These are phyloP conservation scores for Noctua fimbriata DNA, from an alignment of 2,888 invertebrate genomes.

Conservation along the genomic window DNA sequence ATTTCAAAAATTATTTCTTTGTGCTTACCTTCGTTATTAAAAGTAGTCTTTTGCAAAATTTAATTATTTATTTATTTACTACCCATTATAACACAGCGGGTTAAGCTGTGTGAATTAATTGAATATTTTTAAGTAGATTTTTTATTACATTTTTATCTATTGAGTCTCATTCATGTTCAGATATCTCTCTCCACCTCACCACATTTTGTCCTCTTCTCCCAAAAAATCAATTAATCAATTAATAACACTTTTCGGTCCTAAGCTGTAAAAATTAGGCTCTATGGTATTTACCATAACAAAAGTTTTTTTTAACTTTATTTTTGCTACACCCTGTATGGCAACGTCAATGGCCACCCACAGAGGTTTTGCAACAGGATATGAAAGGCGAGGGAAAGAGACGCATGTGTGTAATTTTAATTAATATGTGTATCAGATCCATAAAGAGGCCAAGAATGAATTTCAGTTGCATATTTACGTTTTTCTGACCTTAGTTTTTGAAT, in stretches of 20 bases:
- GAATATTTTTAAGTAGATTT: background rate
- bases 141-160: background rate
- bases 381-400: conserved; percentile 7
- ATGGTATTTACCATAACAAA: background rate
- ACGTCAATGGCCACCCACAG: background rate
- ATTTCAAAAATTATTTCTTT: background rate
- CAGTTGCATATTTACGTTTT: conserved; percentile 30
- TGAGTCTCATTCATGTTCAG: background rate
- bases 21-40: background rate
- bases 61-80: too few relatives aligned
- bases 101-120: background rate
- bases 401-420: conserved; percentile 39
- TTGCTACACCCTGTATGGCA: background rate
- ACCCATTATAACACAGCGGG: background rate
- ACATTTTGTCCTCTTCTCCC: too few relatives aligned
- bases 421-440: conserved; percentile 48
- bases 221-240: too few relatives aligned
- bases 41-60: background rate
- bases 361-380: conserved; percentile 12
- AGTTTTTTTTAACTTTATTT: background rate
- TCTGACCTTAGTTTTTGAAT: conserved; percentile 46
- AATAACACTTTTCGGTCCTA: background rate
- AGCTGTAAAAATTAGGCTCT: too few relatives aligned
- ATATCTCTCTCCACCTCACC: too few relatives aligned
- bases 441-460: conserved; percentile 53